Base-by-base conservation (phyloP, 23 tunicate genomes). In the Trididemnum clinides region DNA sequence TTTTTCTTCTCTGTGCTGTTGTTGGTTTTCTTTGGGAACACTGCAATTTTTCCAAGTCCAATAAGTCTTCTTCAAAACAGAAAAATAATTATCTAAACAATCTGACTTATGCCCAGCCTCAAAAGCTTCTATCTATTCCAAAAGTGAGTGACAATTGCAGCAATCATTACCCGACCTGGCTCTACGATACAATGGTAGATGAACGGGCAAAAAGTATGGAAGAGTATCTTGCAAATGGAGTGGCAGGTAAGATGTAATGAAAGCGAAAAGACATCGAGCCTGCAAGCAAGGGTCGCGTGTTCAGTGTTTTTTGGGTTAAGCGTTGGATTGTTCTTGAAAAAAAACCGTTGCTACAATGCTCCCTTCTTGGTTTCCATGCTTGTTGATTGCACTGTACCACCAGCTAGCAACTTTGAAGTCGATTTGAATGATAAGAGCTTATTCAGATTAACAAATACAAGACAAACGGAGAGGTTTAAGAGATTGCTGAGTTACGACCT, bases 11-110 rank as follows among this genome's bases (percentile, higher is more conserved):
- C 34, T 34, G 35, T 28, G 86, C 84, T 19, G 22, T 79, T 1
- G 2, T 54, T 33, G 64, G 64, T n/a, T 79, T 79, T 79, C 20
- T 57, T 32, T 33, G 64, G 37, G 84, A 79, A 30, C 84, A 79
- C 29, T 79, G 84, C 71, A 30, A 63, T 32, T 39, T 22, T 49
- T 1, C 27, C 22, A 79, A 33, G 49, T 29, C 30, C 2, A 15
- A 19, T 4, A 62, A 21, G 21, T 12, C 69, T 12, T 4, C 6
- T 15, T 29, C 30, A 66, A 66, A 66, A 30, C 12, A 37, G n/a
- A 29, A 10, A 66, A 29, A 32, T 5, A 6, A 66, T 29, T 15
- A 19, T 26, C 27, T 62, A 21, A 62, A 62, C 21, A 29, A 30
- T 29, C 7, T 4, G 12, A 66, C 37, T 32, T 5, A 7, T 37